A percentile compares a stretch with the other conserved stretches of the same genome.
Conservation (phyloP, 2,113 vertebrate species). For the Penelope pileata region DNA sequence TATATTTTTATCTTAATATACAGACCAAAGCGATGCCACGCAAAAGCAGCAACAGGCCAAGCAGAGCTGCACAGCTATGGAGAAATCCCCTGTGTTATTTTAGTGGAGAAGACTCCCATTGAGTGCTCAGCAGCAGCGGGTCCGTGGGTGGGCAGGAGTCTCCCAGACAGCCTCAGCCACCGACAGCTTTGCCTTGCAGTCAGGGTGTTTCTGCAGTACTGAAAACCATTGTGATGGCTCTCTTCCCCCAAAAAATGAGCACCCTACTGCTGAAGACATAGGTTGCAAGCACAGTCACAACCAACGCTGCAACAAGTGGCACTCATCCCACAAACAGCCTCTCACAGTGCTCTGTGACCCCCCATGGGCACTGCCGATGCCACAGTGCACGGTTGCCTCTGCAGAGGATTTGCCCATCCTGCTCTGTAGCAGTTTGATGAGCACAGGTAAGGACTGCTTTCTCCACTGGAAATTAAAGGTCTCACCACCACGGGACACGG, state of each 20-base stretch:
- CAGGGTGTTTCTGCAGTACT: slow-evolving; percentile 1
- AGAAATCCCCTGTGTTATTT: background rate
- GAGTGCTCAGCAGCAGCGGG: slow-evolving; percentile 4
- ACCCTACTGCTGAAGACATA: background rate
- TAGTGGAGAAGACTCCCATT: background rate
- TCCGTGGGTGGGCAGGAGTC: slow-evolving; percentile 52
- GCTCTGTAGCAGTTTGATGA: background rate
- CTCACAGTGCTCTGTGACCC: background rate
- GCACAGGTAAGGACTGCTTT: background rate
- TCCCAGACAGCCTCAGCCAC: slow-evolving; percentile 27
- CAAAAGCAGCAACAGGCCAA: background rate
- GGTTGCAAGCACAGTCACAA: background rate
- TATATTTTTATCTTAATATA: accelerated
- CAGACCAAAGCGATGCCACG: background rate
- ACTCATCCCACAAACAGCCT: background rate
- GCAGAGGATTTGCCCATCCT: background rate
- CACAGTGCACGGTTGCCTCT: background rate
- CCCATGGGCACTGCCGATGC: accelerated
- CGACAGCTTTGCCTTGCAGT: slow-evolving; percentile 46
- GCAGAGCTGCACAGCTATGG: background rate
- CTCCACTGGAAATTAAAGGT: background rate
- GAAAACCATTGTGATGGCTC: background rate
- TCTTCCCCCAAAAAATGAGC: background rate
- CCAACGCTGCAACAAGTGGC: background rate
- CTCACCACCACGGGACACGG: accelerated